Conservation (phyloP, 1,140 invertebrate species). For the Ceratitis capitata region DNA sequence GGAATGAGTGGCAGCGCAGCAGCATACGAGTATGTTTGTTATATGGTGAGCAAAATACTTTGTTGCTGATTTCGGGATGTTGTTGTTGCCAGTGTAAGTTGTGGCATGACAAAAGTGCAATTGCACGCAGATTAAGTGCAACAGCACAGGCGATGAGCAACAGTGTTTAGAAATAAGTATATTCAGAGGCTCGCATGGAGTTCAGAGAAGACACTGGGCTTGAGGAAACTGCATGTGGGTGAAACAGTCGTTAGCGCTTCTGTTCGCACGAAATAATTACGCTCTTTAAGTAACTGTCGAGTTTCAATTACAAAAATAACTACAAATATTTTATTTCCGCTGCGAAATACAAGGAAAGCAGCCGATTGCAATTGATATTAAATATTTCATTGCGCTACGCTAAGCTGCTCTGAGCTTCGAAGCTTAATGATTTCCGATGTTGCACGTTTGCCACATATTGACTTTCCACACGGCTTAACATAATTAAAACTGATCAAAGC, state of each 20-base stretch:
- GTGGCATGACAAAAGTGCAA: not conserved
- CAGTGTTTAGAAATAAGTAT: not conserved
- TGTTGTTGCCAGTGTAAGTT: not conserved
- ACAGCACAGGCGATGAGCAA: not conserved
- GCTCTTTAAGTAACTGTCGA: not conserved
- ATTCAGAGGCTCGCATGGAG: not conserved
- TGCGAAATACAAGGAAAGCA: too few species aligned
- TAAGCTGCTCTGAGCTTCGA: not conserved
- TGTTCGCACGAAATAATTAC: not conserved
- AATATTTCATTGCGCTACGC: not conserved
- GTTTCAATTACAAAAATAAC: not conserved
- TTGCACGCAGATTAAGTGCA: not conserved
- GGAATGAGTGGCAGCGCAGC: not conserved
- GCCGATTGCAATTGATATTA: too few species aligned
- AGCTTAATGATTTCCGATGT: not conserved
- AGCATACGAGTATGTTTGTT: too few species aligned
- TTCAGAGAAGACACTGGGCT: not conserved
- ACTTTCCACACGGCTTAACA: not conserved
- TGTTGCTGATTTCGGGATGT: slow-evolving; percentile 6
- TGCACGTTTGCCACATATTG: not conserved
- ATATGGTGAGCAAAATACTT: not conserved
- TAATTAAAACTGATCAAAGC: not conserved
- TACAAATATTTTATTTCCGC: not conserved
- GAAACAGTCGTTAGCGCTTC: not conserved
- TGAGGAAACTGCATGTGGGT: not conserved